These are phyloP conservation scores for Drosophila kohkoa DNA, from an alignment of 1,140 invertebrate species.

Conservation along the genomic window DNA sequence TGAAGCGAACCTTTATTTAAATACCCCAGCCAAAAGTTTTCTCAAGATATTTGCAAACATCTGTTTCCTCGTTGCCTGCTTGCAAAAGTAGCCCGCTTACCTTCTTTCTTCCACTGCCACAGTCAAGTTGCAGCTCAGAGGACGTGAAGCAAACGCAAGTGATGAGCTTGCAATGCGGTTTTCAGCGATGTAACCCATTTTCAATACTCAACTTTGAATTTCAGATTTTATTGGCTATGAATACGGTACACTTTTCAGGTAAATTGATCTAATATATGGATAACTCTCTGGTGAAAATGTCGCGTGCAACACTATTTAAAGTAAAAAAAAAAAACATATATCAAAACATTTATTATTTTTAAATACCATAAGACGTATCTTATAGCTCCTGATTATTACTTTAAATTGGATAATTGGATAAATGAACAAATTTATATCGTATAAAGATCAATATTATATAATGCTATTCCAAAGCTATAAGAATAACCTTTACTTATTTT, in stretches of 20 bases:
- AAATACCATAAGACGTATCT: neutral
- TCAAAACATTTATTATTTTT: no score
- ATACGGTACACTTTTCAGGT: no score
- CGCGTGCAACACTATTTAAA: no score
- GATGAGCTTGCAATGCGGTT: conserved; percentile 52
- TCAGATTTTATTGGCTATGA: neutral
- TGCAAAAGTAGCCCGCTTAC: neutral
- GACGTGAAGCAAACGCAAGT: conserved; percentile 56
- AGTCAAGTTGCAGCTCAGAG: conserved; percentile 51
- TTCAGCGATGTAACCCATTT: neutral
- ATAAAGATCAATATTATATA: no score
- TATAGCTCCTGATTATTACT: no score
- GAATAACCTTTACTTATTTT: no score
- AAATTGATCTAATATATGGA: no score
- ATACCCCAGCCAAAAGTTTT: conserved; percentile 78
- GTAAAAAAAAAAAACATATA: no score
- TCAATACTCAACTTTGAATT: conserved; percentile 4
- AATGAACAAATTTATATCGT: no score
- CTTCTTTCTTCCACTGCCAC: conserved; percentile 11
- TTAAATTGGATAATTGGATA: no score
- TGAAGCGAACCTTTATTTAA: conserved; percentile 75
- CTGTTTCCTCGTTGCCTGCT: conserved; percentile 63
- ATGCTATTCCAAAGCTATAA: no score
- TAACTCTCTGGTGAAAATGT: no score
- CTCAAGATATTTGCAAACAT: conserved; percentile 81